phyloP scores from a whole-genome alignment of 2,888 invertebrate genomes.

The Torymus texanus region DNA sequence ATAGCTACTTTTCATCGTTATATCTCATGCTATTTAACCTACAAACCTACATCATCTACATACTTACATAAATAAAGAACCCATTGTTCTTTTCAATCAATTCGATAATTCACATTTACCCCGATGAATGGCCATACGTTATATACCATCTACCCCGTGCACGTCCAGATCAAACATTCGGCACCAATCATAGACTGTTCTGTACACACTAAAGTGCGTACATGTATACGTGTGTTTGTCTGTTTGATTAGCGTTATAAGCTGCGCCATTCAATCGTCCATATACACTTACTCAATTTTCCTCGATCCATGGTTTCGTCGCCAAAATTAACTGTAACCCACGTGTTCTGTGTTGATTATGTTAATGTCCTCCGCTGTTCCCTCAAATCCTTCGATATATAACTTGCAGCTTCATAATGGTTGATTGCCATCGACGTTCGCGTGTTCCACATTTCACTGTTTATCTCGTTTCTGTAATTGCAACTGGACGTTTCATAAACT shows the following conservation, averaged over 20 bases:
- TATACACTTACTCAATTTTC: background rate
- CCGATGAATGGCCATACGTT: background rate
- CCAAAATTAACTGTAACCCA: conserved; percentile 54
- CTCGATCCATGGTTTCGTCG: conserved; percentile 41
- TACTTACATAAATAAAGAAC: background rate
- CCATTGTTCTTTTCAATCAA: background rate
- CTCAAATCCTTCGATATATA: background rate
- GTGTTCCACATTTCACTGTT: background rate
- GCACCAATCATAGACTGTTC: too few relatives aligned
- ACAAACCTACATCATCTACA: background rate
- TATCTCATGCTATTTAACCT: background rate
- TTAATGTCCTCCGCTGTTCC: background rate
- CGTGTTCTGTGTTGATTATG: conserved; percentile 36
- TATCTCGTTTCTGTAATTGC: too few relatives aligned
- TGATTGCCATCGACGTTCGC: conserved; percentile 29
- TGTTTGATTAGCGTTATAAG: too few relatives aligned
- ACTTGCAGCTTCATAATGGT: conserved; percentile 10
- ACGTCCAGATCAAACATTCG: too few relatives aligned
- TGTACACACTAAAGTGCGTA: too few relatives aligned
- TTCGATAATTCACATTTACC: conserved; percentile 13
- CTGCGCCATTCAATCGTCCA: too few relatives aligned
- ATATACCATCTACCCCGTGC: too few relatives aligned
- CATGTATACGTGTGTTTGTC: too few relatives aligned
- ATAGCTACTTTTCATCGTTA: conserved; percentile 1
- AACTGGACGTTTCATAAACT: too few relatives aligned